Percentiles rank a stretch among this genome's conserved stretches.
These are phyloP conservation scores for Synanthedon andrenaeformis DNA, from an alignment of 2,888 invertebrate genomes.

Conservation along the genomic window DNA sequence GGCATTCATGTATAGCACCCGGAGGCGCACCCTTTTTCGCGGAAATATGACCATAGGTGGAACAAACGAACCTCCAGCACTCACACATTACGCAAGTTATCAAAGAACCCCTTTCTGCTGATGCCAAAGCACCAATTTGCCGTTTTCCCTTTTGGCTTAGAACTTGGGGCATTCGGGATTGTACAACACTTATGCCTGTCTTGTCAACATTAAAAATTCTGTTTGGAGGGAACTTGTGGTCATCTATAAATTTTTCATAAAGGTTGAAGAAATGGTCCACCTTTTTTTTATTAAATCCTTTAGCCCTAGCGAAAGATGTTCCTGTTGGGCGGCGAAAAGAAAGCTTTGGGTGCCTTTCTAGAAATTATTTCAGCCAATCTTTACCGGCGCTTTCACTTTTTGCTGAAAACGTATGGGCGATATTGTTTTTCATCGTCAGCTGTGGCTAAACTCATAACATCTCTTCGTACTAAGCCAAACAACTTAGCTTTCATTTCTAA, in stretches of 20 bases:
- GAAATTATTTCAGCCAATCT: no score
- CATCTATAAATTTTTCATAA: slow-evolving; percentile 1
- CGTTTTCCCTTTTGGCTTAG: slow-evolving; percentile 21
- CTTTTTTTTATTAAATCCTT: no score
- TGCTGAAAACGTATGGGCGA: no score
- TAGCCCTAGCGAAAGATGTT: no score
- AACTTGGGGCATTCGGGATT: slow-evolving; percentile 18
- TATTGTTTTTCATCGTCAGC: no score
- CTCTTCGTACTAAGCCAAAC: no score
- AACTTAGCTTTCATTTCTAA: no score
- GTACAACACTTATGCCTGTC: slow-evolving; percentile 27
- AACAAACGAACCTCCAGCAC: slow-evolving; percentile 12
- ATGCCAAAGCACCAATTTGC: slow-evolving; percentile 23
- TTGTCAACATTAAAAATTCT: slow-evolving; percentile 31
- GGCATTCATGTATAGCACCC: slow-evolving; percentile 9
- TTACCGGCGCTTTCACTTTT: no score
- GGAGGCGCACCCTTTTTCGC: slow-evolving; percentile 12
- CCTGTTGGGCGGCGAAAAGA: no score
- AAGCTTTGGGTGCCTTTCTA: no score
- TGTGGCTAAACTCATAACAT: no score
- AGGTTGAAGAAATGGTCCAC: no score
- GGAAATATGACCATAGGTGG: slow-evolving; percentile 18
- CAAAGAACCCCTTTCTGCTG: slow-evolving; percentile 24
- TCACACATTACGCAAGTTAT: slow-evolving; percentile 13
- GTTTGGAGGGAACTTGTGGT: slow-evolving; percentile 6